phyloP scores from a whole-genome alignment of 1,140 invertebrate species.

The Nebria ingens region DNA sequence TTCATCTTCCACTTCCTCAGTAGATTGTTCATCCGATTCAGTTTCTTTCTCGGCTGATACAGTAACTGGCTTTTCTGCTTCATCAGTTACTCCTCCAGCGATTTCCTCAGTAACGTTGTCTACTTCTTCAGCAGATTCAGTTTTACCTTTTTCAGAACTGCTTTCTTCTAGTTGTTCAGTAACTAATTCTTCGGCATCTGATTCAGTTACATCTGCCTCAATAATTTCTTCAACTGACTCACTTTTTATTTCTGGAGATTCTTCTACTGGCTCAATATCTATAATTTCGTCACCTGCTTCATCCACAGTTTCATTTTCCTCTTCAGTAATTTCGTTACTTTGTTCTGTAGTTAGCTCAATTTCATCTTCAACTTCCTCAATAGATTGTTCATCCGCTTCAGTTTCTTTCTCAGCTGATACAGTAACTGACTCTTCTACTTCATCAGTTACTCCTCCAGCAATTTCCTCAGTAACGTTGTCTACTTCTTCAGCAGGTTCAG shows the following conservation, averaged over 20 bases:
- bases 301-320: not conserved
- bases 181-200: constrained; percentile 17
- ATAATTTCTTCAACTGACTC: no score
- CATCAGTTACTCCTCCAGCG: not conserved
- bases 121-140: constrained; percentile 21
- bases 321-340: constrained; percentile 2
- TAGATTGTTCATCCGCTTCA: constrained; percentile 25
- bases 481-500: constrained; percentile 22
- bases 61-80: not conserved
- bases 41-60: constrained; percentile 21
- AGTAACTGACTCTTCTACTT: not conserved
- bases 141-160: constrained; percentile 30
- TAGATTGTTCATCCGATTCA: constrained; percentile 25
- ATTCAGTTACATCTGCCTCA: constrained; percentile 16
- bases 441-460: not conserved
- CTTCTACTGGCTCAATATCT: no score
- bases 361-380: constrained; percentile 29
- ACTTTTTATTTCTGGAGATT: no score
- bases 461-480: not conserved
- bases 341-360: constrained; percentile 24
- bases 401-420: constrained; percentile 21
- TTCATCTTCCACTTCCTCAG: constrained; percentile 29
- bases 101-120: not conserved
- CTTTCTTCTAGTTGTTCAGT: constrained; percentile 17
- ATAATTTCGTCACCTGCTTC: not conserved